These are phyloP conservation scores for fruit fly (Drosophila melanogaster) DNA, from an alignment of 1,140 invertebrate genomes.

Conservation along the genomic window DNA sequence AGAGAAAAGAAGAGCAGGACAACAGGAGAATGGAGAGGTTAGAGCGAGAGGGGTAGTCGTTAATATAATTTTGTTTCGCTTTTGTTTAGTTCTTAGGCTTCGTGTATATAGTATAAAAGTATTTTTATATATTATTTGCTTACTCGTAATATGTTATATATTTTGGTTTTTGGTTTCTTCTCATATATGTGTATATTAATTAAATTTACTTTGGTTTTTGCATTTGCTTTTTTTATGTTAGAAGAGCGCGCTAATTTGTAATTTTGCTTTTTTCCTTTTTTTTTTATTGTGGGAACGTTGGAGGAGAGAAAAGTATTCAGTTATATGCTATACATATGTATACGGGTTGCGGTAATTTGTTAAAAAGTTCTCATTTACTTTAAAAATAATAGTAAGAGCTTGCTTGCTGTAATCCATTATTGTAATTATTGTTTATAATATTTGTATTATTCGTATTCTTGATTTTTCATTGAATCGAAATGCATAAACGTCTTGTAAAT, in stretches of 20 bases:
- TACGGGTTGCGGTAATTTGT: constrained; percentile 51
- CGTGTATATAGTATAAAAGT: constrained; percentile 73
- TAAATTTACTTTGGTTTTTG: constrained; percentile 39
- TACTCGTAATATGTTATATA: constrained; percentile 49
- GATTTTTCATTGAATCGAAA: constrained; percentile 52
- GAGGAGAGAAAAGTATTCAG: constrained; percentile 61
- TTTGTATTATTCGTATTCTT: constrained; percentile 55
- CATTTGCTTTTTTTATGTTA: constrained; percentile 37
- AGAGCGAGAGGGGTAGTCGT: constrained; percentile 20
- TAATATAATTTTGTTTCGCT: constrained; percentile 34
- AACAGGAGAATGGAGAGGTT: constrained; percentile 19
- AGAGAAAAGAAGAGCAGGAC: constrained; percentile 24
- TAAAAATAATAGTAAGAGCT: constrained; percentile 57
- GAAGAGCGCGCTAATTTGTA: constrained; percentile 70
- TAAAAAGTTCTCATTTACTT: constrained; percentile 51
- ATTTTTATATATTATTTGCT: constrained; percentile 54
- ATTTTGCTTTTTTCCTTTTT: constrained; percentile 1
- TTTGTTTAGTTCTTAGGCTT: constrained; percentile 42
- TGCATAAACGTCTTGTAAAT: constrained; percentile 49
- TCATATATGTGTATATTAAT: constrained; percentile 51
- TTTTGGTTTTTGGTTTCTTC: constrained; percentile 46
- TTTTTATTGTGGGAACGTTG: constrained; percentile 33
- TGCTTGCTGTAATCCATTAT: constrained; percentile 52
- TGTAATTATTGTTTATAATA: constrained; percentile 52
- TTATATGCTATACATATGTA: constrained; percentile 54